Evolutionary conservation across 2,797 vertebrate species (phyloP).

Genomic region (Hyperoplus immaculatus): DNA sequence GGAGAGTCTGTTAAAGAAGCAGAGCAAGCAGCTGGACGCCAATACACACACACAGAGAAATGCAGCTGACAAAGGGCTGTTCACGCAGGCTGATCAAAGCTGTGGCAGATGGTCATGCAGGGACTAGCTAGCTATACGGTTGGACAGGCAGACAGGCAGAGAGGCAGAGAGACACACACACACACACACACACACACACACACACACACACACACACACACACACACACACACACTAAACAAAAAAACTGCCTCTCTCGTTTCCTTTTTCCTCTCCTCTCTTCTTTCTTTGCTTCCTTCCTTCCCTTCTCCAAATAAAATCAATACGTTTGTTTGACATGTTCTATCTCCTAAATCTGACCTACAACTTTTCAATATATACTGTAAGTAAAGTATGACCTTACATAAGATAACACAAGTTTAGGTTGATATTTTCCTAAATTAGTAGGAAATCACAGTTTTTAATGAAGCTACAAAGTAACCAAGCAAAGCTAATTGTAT

Average conservation of each 20-base stretch:
- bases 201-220: slow-evolving; percentile 24
- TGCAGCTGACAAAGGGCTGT: slow-evolving; percentile 75
- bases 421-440: too few species aligned
- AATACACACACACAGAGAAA: slow-evolving; percentile 32
- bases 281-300: not conserved
- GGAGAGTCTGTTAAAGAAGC: slow-evolving; percentile 76
- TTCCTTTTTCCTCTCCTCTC: not conserved
- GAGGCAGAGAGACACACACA: not conserved
- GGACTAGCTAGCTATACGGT: slow-evolving; percentile 59
- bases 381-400: too few species aligned
- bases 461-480: too few species aligned
- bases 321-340: not conserved
- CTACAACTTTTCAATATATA: not conserved
- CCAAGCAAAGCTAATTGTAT: too few species aligned
- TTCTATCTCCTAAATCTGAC: too few species aligned
- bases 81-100: slow-evolving; percentile 85
- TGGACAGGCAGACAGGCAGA: slow-evolving; percentile 28
- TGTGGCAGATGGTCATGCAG: slow-evolving; percentile 81
- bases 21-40: slow-evolving; percentile 69
- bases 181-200: slow-evolving; percentile 40
- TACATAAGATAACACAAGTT: too few species aligned
- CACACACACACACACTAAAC: slow-evolving; percentile 8
- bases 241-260: slow-evolving; percentile 38
- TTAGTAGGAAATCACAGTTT: too few species aligned
- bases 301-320: slow-evolving; percentile 1